Base-by-base conservation (phyloP, 2,888 invertebrate species). In the Boloria selene region DNA sequence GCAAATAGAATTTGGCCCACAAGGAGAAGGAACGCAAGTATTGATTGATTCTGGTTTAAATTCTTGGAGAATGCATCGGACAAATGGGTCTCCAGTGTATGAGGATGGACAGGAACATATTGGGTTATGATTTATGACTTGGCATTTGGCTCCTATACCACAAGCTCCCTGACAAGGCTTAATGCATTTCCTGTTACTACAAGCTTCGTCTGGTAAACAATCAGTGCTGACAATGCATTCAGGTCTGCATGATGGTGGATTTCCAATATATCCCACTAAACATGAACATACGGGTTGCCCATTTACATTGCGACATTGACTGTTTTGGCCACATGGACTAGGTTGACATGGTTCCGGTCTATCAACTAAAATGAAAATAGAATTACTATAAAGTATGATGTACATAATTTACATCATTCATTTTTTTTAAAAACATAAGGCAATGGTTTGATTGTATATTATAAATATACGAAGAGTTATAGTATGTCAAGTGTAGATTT, bases 91-190 rank as follows among this genome's bases (percentile, higher is more conserved):
- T 55, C 96, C 97, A 7, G 94, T 94, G 75, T 93, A 94, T 58
- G 93, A 88, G 26, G 88, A 76, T 38, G 94, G 94, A 74, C 96
- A 97, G 61, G 94, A 94, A 81, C 96, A 96, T 81, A 96, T 95
- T 4, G 96, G 96, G 84, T 95, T 96, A 77, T 97, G 96, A 81
- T 95, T 96, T 58, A 96, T 94, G 38, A 97, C 95, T 85, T 95
- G 94, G 79, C 97, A 97, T 72, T 93, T 92, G 3, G 97, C 96
- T 71, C 91, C 92, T 38, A 96, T 89, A 22, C 97, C 97, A 79
- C 97, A 97, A n/a, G 96, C 94, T 75, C 96, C 96, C 64, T 94
- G 94, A 78, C 97, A 97, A n/a, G 97, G 97, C 82, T 97, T 94
- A 42, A 94, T 90, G 80, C 97, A 97, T 87, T 96, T 96, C 80